Evolutionary conservation across 2,797 vertebrate species (phyloP).

Genomic region (Gymnoscopelus braueri): DNA sequence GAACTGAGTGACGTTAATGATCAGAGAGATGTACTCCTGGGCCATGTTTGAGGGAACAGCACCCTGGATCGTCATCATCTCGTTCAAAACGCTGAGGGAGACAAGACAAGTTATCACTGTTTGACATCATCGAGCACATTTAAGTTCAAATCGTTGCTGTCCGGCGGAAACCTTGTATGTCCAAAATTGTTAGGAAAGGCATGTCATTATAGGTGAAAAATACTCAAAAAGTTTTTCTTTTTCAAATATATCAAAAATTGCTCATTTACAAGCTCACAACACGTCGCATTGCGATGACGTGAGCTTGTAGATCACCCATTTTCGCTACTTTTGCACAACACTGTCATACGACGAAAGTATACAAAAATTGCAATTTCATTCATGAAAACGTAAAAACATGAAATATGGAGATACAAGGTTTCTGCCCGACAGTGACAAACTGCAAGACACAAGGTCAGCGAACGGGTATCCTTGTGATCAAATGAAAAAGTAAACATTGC

Average conservation of each 20-base stretch:
- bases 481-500: background rate
- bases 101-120: slow-evolving; percentile 38
- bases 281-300: too few relatives aligned
- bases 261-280: too few relatives aligned
- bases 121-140: background rate
- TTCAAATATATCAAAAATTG: too few relatives aligned
- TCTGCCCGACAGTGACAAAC: background rate
- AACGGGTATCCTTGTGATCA: background rate
- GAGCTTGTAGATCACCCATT: too few relatives aligned
- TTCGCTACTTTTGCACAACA: too few relatives aligned
- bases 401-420: background rate
- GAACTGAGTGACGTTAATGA: slow-evolving; percentile 65
- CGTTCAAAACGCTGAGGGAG: slow-evolving; percentile 72
- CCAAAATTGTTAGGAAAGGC: too few relatives aligned
- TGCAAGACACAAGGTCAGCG: background rate
- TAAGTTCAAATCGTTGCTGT: too few relatives aligned
- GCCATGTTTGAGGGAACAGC: slow-evolving; percentile 68
- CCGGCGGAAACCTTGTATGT: too few relatives aligned
- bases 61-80: slow-evolving; percentile 63
- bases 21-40: slow-evolving; percentile 56
- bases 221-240: too few relatives aligned
- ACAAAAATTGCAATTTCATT: too few relatives aligned
- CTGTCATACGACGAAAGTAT: too few relatives aligned
- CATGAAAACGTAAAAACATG: background rate
- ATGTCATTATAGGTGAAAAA: too few relatives aligned